Evolutionary conservation across 1,140 invertebrate genomes (phyloP), one percentile per base, ranked within the genome.

Genomic region (Drosophila cardini): DNA sequence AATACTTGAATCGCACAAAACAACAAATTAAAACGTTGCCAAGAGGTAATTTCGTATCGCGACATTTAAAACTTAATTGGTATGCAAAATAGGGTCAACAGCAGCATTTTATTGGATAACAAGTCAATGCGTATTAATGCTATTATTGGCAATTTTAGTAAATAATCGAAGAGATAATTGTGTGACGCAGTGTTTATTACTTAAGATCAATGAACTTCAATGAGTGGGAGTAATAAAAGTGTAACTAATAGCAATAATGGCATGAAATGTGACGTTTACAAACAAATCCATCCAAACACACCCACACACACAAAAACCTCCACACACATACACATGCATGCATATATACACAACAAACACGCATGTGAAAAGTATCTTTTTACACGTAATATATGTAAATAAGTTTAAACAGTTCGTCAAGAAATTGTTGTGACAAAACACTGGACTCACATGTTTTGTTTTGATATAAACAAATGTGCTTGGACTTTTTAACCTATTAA

Each of bases 341-440:
- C 9, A 0, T 8, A 50, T 26, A 62, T 40, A 15, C 46, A 43
- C 34, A 30, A 64, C 42, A 48, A 16, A 55, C 32, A 50, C 55
- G 55, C 64, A 11, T 53, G 42, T 48, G 43, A 68, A 71, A 50
- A 56, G 52, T 67, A 67, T 65, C 70, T 67, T 62, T 62, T 42
- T 36, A 72, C 57, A 65, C 70, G 70, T 72, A 58, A 60, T 72
- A 40, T 67, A 58, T 67, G 70, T 34, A 60, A 72, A 72, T 67
- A 65, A 42, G 46, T 45, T 43, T 9, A 42, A 2, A 40, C 38
- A 40, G 2, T 11, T 38, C 9, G 11, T 38, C 1, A 38, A 38
- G 36, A 11, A 38, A 38, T 10, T 38, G 11, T 38, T 11, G 9
- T 38, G 36, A 38, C 36, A 38, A 38, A 26, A 26, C 21, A 26